These are phyloP conservation scores for Paguma larvata DNA, from an alignment of 2,797 vertebrate genomes.

Conservation along the genomic window DNA sequence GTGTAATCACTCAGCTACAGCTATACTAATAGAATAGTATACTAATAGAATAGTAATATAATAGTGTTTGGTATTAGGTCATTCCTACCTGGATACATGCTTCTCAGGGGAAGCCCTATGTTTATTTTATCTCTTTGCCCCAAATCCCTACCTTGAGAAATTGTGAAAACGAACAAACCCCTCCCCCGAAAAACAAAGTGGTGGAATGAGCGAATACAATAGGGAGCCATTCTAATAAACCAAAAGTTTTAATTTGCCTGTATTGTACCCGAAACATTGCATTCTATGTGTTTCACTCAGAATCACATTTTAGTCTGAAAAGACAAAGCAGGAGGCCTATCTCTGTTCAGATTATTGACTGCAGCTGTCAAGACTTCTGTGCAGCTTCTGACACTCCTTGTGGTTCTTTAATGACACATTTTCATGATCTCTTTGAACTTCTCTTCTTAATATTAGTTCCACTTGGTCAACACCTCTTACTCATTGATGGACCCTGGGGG, in stretches of 20 bases:
- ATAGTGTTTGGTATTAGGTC: background rate
- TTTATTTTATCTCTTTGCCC: background rate
- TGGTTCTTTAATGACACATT: background rate
- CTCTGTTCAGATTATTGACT: background rate
- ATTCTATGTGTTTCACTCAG: background rate
- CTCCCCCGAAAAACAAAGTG: background rate
- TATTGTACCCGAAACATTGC: background rate
- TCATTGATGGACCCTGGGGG: background rate
- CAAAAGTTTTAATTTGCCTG: background rate
- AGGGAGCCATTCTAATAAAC: background rate
- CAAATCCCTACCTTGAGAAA: background rate
- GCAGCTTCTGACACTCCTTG: background rate
- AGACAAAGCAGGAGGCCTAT: background rate
- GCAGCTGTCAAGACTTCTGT: background rate
- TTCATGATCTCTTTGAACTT: background rate
- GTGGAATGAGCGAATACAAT: background rate
- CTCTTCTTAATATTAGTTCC: background rate
- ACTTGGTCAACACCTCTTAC: background rate
- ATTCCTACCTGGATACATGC: background rate
- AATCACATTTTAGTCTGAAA: background rate
- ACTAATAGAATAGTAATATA: too few relatives aligned
- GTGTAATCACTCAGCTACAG: rapidly evolving
- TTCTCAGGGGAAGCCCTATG: background rate
- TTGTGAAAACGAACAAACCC: background rate
- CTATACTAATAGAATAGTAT: background rate